Evolutionary conservation across 30 jellyfish, hydroid and myxozoan genomes (phyloP).

Genomic region (Rhopilema esculentum): DNA sequence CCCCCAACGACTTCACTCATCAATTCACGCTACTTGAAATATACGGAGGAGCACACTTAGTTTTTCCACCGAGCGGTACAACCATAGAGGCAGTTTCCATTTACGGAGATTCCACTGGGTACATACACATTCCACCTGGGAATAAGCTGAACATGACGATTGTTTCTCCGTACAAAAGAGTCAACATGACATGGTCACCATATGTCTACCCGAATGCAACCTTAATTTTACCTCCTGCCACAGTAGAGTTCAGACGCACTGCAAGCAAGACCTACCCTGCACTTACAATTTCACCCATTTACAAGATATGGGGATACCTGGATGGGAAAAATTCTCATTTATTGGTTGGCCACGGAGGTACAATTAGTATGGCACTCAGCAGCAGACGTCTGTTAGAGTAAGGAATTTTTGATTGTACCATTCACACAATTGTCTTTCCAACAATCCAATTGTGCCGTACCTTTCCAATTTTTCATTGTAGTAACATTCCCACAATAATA

Average conservation of each 20-base stretch:
- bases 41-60: conserved; percentile 73
- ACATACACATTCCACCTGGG: conserved; percentile 57
- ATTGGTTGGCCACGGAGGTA: conserved; percentile 72
- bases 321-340: conserved; percentile 70
- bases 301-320: conserved; percentile 51
- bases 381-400: conserved; percentile 48
- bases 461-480: too few species aligned
- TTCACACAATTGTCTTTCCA: neutral
- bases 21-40: conserved; percentile 51
- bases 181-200: conserved; percentile 74
- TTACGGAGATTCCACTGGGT: conserved; percentile 71
- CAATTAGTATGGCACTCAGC: conserved; percentile 53
- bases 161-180: conserved; percentile 68
- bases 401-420: neutral
- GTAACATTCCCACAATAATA: neutral
- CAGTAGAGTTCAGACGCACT: conserved; percentile 65
- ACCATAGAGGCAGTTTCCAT: conserved; percentile 29
- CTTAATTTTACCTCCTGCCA: conserved; percentile 51
- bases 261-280: conserved; percentile 57
- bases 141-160: conserved; percentile 64
- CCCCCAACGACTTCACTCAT: conserved; percentile 47
- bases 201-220: conserved; percentile 55
- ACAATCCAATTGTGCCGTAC: too few species aligned
- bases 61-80: conserved; percentile 29
- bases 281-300: conserved; percentile 52